These are phyloP conservation scores for Eupleurogrammus muticus DNA, from an alignment of 2,797 vertebrate species.

Conservation along the genomic window DNA sequence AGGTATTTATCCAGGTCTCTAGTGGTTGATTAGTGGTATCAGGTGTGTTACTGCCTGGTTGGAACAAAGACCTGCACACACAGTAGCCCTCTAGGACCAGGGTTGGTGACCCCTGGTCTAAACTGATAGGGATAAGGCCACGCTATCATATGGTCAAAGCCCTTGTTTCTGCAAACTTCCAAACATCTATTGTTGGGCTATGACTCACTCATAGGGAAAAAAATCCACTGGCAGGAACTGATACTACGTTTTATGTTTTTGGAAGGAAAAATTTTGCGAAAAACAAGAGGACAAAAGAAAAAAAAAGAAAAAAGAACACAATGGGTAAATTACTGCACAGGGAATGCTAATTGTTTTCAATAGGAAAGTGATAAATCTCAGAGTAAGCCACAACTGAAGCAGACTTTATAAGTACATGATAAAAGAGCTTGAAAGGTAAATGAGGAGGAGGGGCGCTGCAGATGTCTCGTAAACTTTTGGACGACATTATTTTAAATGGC, in stretches of 20 bases:
- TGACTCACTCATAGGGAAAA: neutral
- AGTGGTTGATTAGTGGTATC: too few species aligned
- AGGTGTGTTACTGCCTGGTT: too few species aligned
- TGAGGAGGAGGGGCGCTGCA: neutral
- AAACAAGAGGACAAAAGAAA: neutral
- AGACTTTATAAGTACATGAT: neutral
- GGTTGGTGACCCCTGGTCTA: too few species aligned
- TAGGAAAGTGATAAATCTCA: neutral
- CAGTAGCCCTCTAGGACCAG: too few species aligned
- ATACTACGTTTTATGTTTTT: neutral
- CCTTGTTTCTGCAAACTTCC: conserved; percentile 7
- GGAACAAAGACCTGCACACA: too few species aligned
- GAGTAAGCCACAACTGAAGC: neutral
- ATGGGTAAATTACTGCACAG: neutral
- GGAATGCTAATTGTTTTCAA: neutral
- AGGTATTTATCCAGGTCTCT: too few species aligned
- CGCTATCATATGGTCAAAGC: conserved; percentile 1
- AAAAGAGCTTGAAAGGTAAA: conserved; percentile 3
- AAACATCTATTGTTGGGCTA: conserved; percentile 11
- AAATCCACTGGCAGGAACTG: conserved; percentile 3
- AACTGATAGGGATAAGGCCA: neutral
- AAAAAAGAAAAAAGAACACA: too few species aligned
- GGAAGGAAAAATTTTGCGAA: conserved; percentile 10
- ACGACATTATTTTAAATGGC: neutral
- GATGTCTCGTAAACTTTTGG: conserved; percentile 2